phyloP scores from a whole-genome alignment of 1,140 invertebrate genomes.

The Drosophila sp. region DNA sequence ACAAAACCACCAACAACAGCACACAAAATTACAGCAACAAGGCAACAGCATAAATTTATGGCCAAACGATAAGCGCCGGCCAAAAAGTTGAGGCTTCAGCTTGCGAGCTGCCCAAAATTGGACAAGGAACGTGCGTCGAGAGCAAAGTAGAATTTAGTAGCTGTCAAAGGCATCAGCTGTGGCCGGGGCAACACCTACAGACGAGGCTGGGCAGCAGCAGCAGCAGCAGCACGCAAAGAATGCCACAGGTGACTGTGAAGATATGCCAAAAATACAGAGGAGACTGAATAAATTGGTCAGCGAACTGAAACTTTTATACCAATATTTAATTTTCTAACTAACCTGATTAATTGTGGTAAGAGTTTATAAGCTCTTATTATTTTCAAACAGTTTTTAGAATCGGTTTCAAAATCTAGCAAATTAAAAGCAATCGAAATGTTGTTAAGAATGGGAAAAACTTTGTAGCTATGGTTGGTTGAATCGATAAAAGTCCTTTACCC shows the following conservation, averaged over 20 bases:
- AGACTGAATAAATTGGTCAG: neutral
- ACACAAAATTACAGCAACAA: constrained; percentile 18
- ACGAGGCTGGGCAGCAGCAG: constrained; percentile 25
- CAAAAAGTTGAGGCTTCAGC: constrained; percentile 20
- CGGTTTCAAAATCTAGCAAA: no score
- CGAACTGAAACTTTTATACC: no score
- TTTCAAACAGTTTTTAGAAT: no score
- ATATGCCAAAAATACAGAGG: constrained; percentile 16
- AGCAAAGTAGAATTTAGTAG: constrained; percentile 74
- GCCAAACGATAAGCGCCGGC: constrained; percentile 73
- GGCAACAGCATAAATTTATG: constrained; percentile 67
- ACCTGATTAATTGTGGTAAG: no score
- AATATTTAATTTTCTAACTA: no score
- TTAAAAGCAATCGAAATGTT: no score
- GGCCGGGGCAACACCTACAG: constrained; percentile 75
- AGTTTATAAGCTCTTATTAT: no score
- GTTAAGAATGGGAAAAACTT: no score
- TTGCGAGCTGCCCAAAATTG: constrained; percentile 69
- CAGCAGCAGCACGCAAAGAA: constrained; percentile 57
- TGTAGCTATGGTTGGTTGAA: no score
- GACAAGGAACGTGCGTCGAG: constrained; percentile 75
- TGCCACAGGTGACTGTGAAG: constrained; percentile 50
- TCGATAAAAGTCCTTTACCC: no score
- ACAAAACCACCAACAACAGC: constrained; percentile 10
- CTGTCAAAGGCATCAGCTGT: constrained; percentile 79